Evolutionary conservation across 1,140 invertebrate species (phyloP).

Genomic region (Cydia pomonella): DNA sequence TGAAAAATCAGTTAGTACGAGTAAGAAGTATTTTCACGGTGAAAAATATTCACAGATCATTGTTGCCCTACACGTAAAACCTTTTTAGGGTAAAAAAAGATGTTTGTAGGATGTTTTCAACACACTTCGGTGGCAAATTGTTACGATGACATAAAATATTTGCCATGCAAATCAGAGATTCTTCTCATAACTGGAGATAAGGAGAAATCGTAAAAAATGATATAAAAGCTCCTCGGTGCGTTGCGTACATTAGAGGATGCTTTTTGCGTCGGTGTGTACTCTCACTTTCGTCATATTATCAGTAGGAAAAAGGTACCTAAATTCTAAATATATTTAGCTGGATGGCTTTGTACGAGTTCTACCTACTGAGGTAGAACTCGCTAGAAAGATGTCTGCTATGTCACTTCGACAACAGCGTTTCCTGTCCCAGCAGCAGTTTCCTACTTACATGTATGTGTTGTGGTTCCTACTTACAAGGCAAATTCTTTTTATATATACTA

Average conservation of each 20-base stretch:
- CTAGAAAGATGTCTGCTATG: no score
- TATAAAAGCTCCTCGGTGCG: slow-evolving; percentile 8
- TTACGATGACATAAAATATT: slow-evolving; percentile 34
- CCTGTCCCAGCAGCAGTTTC: no score
- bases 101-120: background rate
- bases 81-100: slow-evolving; percentile 18
- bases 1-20: background rate
- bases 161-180: slow-evolving; percentile 32
- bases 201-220: slow-evolving; percentile 31
- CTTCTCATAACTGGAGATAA: slow-evolving; percentile 22
- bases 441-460: no score
- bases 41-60: slow-evolving; percentile 8
- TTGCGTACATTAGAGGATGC: background rate
- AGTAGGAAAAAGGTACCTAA: no score
- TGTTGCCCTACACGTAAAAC: slow-evolving; percentile 14
- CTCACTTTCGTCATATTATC: no score
- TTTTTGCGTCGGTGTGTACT: background rate
- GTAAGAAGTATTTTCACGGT: background rate
- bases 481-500: no score
- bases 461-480: no score
- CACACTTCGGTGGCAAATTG: slow-evolving; percentile 22
- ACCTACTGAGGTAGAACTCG: no score
- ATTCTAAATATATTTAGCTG: no score
- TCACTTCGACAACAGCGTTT: no score
- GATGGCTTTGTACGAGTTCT: no score